phyloP scores from a whole-genome alignment of 1,140 invertebrate species.

The Lethrus apterus region DNA sequence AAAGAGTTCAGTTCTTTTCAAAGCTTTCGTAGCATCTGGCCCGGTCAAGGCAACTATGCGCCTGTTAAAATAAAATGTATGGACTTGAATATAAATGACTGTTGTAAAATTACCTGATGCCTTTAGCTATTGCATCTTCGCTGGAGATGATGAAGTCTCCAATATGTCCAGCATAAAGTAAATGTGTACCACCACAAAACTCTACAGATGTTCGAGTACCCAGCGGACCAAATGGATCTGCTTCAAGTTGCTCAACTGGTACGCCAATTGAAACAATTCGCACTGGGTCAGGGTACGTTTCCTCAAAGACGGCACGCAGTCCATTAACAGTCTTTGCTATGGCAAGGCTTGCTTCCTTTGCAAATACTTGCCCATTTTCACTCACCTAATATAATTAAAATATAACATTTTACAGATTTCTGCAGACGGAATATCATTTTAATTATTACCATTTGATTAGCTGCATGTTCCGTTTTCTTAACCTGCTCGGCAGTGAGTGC shows the following conservation, averaged over 20 bases:
- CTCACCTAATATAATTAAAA: too few relatives aligned
- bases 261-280: constrained; percentile 92
- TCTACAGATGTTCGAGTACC: constrained; percentile 91
- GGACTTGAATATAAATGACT: neutral
- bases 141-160: constrained; percentile 92
- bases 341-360: constrained; percentile 77
- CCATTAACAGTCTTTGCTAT: constrained; percentile 90
- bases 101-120: constrained; percentile 41
- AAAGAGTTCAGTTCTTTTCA: constrained; percentile 68
- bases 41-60: constrained; percentile 96
- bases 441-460: constrained; percentile 65
- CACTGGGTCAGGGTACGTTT: constrained; percentile 98
- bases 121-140: constrained; percentile 99
- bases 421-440: too few relatives aligned
- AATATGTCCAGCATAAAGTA: constrained; percentile 82
- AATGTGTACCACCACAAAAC: constrained; percentile 98
- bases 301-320: constrained; percentile 96
- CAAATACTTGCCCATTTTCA: constrained; percentile 78
- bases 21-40: constrained; percentile 80
- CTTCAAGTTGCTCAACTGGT: constrained; percentile 82
- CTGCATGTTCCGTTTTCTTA: constrained; percentile 73
- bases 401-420: too few relatives aligned
- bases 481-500: constrained; percentile 85
- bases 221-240: constrained; percentile 70
- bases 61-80: constrained; percentile 54